Evolutionary conservation across 2,113 vertebrate species (phyloP).

Genomic region (Colius striatus): DNA sequence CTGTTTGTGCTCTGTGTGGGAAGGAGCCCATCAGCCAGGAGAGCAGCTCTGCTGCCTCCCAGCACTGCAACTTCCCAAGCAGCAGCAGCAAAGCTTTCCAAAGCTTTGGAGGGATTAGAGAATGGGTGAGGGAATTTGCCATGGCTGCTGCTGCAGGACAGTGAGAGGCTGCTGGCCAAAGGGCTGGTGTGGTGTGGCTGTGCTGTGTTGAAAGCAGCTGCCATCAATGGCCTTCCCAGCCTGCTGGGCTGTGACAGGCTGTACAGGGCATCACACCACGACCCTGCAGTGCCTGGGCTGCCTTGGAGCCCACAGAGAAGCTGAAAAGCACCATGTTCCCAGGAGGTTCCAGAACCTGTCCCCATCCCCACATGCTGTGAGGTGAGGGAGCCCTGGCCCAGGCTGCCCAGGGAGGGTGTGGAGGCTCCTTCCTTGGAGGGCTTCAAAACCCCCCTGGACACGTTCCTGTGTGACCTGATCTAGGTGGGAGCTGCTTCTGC

Average conservation of each 20-base stretch:
- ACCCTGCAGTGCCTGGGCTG: background rate
- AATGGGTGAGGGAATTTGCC: background rate
- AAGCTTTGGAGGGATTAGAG: conserved; percentile 12
- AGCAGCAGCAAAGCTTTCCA: background rate
- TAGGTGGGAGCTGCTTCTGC: too few relatives aligned
- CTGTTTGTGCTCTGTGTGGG: conserved; percentile 20
- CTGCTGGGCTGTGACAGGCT: background rate
- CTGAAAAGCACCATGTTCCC: accelerated
- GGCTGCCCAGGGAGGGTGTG: too few relatives aligned
- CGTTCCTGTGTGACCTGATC: too few relatives aligned
- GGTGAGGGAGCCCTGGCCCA: too few relatives aligned
- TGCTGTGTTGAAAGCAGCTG: background rate
- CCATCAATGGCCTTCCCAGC: background rate
- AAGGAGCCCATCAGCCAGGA: background rate
- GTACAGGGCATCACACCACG: background rate
- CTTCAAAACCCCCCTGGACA: too few relatives aligned
- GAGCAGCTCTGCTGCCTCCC: background rate
- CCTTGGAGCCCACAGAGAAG: background rate
- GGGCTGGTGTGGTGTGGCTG: background rate
- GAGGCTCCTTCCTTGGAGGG: too few relatives aligned
- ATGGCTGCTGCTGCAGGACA: background rate
- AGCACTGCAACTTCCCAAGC: background rate
- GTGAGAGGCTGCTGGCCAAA: background rate
- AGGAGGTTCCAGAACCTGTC: background rate
- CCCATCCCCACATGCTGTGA: accelerated